phyloP scores from a whole-genome alignment of 1,140 invertebrate genomes.

The Drosophila ohnishii region DNA sequence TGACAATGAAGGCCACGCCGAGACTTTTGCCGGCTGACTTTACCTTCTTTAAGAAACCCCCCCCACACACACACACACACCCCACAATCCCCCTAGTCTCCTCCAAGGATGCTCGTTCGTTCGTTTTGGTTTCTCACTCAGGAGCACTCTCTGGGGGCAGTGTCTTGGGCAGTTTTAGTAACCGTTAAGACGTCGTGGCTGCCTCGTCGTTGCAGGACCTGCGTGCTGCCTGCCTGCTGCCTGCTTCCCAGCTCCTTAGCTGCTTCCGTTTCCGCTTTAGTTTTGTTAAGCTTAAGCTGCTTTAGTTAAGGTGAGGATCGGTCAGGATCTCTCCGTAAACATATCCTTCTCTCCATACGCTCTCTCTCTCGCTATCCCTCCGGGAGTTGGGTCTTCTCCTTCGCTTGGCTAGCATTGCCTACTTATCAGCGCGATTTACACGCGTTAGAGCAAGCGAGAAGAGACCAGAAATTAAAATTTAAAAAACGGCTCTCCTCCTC shows the following conservation, averaged over 20 bases:
- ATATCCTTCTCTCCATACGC: neutral
- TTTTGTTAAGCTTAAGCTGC: neutral
- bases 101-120: slow-evolving; percentile 6
- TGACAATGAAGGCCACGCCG: slow-evolving; percentile 69
- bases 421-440: slow-evolving; percentile 29
- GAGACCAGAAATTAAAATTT: slow-evolving; percentile 63
- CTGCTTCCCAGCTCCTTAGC: neutral
- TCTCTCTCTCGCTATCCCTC: no score
- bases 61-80: neutral
- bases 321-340: neutral
- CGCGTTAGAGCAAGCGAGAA: neutral
- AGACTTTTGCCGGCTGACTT: slow-evolving; percentile 65
- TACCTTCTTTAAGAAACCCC: neutral
- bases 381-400: neutral
- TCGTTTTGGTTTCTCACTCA: slow-evolving; percentile 5
- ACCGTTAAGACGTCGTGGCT: slow-evolving; percentile 80
- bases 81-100: neutral
- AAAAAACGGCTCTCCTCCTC: slow-evolving; percentile 27
- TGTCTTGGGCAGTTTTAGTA: slow-evolving; percentile 76
- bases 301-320: neutral
- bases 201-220: slow-evolving; percentile 60
- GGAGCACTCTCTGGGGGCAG: slow-evolving; percentile 29
- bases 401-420: slow-evolving; percentile 6
- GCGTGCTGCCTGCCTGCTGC: slow-evolving; percentile 1
- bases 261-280: slow-evolving; percentile 8